Base-by-base conservation (phyloP, 35 echinoderm and acorn worm species). In the Acanthaster planci region DNA sequence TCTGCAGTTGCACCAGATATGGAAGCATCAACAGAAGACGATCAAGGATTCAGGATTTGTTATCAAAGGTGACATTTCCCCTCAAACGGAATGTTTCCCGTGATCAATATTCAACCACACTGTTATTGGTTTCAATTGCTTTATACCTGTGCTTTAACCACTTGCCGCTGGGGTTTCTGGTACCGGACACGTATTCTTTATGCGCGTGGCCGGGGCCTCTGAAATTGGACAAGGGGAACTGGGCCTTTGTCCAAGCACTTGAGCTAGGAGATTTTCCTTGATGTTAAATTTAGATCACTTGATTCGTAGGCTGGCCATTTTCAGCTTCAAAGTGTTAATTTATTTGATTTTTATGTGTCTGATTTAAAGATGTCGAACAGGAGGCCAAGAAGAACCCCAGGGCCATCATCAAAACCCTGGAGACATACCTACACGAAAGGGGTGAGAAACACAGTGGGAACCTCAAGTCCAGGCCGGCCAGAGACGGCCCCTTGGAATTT, bases 31-130 rank as follows among this genome's bases (percentile, higher is more conserved):
- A 76, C 82, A 88, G 52, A 97, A 97, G 77, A 97, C 94, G 0
- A 97, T 97, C 39, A 91, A 91, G 18, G 94, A 97, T 56, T 97
- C 94, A 16, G 94, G 94, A 44, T 89, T 92, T 85, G 94, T 97
- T 52, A 26, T 97, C 35, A 92, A 92, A 92, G 94, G 94, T 92
- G 59, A 87, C 44, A 52, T 58, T 9, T 37, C 21, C n/a, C n/a
- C 9, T 89, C 31, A 30, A 37, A 22, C 5, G 40, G 3, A 47
- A 47, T 47, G 42, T 47, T 12, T 12, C 42, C n/a, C n/a, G n/a
- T n/a, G n/a, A n/a, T n/a, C n/a, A n/a, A n/a, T n/a, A n/a, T n/a
- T n/a, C n/a, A n/a, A n/a, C n/a, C n/a, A n/a, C n/a, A n/a, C n/a
- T n/a, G n/a, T n/a, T n/a, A n/a, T n/a, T n/a, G n/a, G n/a, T n/a